phyloP scores from a whole-genome alignment of 1,140 invertebrate genomes.

The Pogonus chalceus region DNA sequence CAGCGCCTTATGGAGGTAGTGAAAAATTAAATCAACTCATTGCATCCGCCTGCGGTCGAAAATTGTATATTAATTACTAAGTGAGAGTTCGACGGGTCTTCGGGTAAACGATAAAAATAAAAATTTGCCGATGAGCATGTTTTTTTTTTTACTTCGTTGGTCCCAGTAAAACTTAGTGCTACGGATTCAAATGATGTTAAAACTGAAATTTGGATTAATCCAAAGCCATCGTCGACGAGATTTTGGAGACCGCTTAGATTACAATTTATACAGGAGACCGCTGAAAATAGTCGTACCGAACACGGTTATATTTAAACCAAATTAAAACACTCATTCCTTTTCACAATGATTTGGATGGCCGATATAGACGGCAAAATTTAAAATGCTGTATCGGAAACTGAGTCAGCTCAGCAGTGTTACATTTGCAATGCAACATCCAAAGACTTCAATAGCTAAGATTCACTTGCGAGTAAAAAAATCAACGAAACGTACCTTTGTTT shows the following conservation, averaged over 20 bases:
- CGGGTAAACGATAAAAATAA: conserved; percentile 27
- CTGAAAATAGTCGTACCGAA: conserved; percentile 19
- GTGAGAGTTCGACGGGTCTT: conserved; percentile 29
- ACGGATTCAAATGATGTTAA: conserved; percentile 11
- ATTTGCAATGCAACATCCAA: too few species aligned
- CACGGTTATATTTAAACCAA: conserved; percentile 18
- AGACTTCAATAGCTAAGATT: too few species aligned
- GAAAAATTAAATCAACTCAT: conserved; percentile 6
- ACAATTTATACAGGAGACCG: conserved; percentile 23
- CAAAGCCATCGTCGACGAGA: conserved; percentile 26
- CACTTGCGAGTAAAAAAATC: too few species aligned
- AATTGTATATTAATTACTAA: conserved; percentile 24
- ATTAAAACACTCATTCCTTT: conserved; percentile 16
- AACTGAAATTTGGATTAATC: conserved; percentile 28
- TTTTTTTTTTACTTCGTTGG: conserved; percentile 26
- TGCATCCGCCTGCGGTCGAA: too few species aligned
- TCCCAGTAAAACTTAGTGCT: conserved; percentile 21
- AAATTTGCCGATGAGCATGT: conserved; percentile 21
- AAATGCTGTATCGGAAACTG: conserved; percentile 29
- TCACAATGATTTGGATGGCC: conserved; percentile 16
- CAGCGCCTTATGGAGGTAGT: conserved; percentile 7
- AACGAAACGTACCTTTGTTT: too few species aligned
- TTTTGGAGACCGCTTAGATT: conserved; percentile 30
- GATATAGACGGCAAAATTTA: conserved; percentile 31
- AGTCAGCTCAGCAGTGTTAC: conserved; percentile 23